phyloP scores from a whole-genome alignment of 2,888 invertebrate genomes.

The Andrena chrysosceles region DNA sequence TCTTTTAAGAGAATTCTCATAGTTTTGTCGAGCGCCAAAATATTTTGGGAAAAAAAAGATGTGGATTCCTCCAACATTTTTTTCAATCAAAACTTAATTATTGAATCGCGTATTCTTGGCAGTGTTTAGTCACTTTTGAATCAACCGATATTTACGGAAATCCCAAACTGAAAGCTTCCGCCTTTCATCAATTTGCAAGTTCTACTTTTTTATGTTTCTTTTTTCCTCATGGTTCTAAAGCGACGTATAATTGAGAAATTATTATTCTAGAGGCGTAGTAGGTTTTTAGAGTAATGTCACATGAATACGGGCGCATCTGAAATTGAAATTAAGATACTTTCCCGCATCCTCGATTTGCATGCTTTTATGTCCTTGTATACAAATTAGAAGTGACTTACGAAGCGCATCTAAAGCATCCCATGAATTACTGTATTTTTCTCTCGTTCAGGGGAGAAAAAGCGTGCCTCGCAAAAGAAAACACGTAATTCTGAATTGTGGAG shows the following conservation, averaged over 20 bases:
- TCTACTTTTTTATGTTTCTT: neutral
- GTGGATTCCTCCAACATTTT: too few relatives aligned
- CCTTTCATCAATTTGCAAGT: neutral
- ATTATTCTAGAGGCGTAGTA: neutral
- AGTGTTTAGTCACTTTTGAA: too few relatives aligned
- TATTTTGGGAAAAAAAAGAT: too few relatives aligned
- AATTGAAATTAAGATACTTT: conserved; percentile 21
- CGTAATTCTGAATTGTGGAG: conserved; percentile 17
- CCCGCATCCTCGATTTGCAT: conserved; percentile 3
- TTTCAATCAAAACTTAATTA: too few relatives aligned
- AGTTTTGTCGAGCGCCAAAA: too few relatives aligned
- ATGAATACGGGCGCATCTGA: neutral
- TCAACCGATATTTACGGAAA: too few relatives aligned
- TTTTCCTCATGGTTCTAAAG: too few relatives aligned
- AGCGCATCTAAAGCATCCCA: neutral
- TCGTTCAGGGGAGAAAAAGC: neutral
- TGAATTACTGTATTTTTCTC: conserved; percentile 15
- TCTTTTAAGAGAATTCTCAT: too few relatives aligned
- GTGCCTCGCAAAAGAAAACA: conserved; percentile 5
- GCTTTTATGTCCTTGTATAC: neutral
- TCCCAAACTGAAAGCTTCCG: too few relatives aligned
- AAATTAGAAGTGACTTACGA: neutral
- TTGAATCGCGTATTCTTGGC: too few relatives aligned
- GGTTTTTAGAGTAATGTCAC: neutral
- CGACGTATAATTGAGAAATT: neutral